These are phyloP conservation scores for Hipposideros armiger DNA, from an alignment of 2,113 vertebrate genomes.

Conservation along the genomic window DNA sequence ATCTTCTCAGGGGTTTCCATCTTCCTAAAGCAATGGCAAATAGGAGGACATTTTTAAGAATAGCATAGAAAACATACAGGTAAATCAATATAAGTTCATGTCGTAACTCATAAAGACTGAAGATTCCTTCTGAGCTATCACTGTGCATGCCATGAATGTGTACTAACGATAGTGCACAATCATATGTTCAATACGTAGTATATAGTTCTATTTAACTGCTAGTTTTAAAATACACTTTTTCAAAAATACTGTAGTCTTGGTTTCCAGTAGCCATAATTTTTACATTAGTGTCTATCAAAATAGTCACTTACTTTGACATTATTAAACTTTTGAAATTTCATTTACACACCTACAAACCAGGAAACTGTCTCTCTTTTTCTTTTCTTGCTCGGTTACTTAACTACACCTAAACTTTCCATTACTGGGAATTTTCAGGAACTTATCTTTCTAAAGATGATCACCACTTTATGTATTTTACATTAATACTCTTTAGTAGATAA, in stretches of 20 bases:
- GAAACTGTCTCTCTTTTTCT: not conserved
- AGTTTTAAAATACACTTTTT: conserved; percentile 74
- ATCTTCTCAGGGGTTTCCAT: conserved; percentile 74
- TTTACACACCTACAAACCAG: conserved; percentile 40
- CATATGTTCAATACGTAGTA: conserved; percentile 65
- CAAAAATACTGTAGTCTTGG: conserved; percentile 50
- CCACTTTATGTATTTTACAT: conserved; percentile 67
- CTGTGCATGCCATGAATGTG: conserved; percentile 73
- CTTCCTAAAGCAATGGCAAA: conserved; percentile 68
- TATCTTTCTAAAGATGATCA: conserved; percentile 42
- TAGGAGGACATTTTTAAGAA: conserved; percentile 62
- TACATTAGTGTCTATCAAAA: conserved; percentile 63
- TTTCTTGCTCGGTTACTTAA: conserved; percentile 44
- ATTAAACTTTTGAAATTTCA: conserved; percentile 45
- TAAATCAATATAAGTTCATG: conserved; percentile 81
- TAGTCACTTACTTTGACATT: conserved; percentile 38
- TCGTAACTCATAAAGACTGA: conserved; percentile 76
- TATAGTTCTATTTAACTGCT: conserved; percentile 63
- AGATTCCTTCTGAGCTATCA: conserved; percentile 78
- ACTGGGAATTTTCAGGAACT: conserved; percentile 43
- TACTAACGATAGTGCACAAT: conserved; percentile 78
- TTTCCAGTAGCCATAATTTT: conserved; percentile 68
- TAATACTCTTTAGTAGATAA: conserved; percentile 57
- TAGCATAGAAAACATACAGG: conserved; percentile 21
- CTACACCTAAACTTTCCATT: conserved; percentile 63